These are phyloP conservation scores for Phenganax marumi DNA, from an alignment of 92 coral and sea anemone genomes.

Conservation along the genomic window DNA sequence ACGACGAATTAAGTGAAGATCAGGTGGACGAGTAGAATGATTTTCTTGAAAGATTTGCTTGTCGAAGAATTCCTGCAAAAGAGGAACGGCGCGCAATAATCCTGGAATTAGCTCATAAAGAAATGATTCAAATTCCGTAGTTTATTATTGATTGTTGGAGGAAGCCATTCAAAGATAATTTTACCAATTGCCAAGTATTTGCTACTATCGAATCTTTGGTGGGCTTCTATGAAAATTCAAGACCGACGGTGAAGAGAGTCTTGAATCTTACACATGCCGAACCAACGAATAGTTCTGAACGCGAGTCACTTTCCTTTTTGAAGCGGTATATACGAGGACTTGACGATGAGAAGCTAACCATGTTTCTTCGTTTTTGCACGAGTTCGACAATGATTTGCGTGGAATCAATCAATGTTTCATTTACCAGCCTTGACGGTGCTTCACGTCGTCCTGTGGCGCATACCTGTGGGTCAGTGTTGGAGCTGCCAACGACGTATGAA, in stretches of 20 bases:
- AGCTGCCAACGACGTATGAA: constrained; percentile 20
- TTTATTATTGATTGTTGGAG: constrained; percentile 62
- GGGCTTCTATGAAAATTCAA: constrained; percentile 17
- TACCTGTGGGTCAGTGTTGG: constrained; percentile 28
- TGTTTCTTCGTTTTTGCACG: constrained; percentile 13
- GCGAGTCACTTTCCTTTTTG: constrained; percentile 15
- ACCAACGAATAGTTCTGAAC: constrained; percentile 1
- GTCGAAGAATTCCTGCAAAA: constrained; percentile 56
- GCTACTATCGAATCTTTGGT: constrained; percentile 28
- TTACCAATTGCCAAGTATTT: constrained; percentile 1
- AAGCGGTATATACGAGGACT: constrained; percentile 25
- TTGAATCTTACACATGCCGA: constrained; percentile 12
- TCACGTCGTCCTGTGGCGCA: constrained; percentile 20
- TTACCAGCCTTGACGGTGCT: constrained; percentile 17
- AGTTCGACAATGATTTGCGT: constrained; percentile 25
- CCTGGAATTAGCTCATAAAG: constrained; percentile 65
- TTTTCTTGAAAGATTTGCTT: constrained; percentile 59
- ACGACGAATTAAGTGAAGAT: constrained; percentile 50
- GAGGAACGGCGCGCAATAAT: constrained; percentile 47
- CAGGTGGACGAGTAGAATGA: constrained; percentile 63
- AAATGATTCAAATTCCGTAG: constrained; percentile 56
- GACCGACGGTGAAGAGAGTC: constrained; percentile 28
- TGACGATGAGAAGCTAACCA: constrained; percentile 17
- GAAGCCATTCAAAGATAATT: neutral
- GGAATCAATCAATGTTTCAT: constrained; percentile 13